Conservation (phyloP, 2,888 invertebrate genomes). For the Tyria jacobaeae region DNA sequence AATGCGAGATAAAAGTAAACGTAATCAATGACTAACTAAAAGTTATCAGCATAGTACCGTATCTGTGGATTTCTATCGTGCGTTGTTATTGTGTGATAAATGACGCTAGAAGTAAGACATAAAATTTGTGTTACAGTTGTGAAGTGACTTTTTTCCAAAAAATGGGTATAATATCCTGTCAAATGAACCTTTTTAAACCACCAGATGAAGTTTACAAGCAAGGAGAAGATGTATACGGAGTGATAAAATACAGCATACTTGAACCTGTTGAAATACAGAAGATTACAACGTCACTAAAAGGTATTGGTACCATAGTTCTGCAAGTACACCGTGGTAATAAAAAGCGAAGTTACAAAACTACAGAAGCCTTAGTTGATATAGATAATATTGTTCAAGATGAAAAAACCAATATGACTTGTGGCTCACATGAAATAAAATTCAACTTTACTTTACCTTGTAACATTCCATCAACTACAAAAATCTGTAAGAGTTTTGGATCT, state of each 20-base stretch:
- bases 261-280: slow-evolving; percentile 43
- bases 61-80: neutral
- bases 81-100: slow-evolving; percentile 2
- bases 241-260: slow-evolving; percentile 52
- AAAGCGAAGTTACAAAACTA: neutral
- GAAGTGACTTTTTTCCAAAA: neutral
- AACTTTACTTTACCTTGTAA: slow-evolving; percentile 42
- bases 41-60: slow-evolving; percentile 1
- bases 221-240: slow-evolving; percentile 47
- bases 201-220: slow-evolving; percentile 42
- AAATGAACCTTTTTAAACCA: slow-evolving; percentile 53
- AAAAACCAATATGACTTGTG: slow-evolving; percentile 16
- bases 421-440: slow-evolving; percentile 52
- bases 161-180: slow-evolving; percentile 39
- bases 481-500: neutral
- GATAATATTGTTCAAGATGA: slow-evolving; percentile 4
- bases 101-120: neutral
- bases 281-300: slow-evolving; percentile 50
- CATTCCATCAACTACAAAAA: slow-evolving; percentile 3
- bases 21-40: neutral
- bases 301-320: slow-evolving; percentile 18
- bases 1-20: slow-evolving; percentile 1
- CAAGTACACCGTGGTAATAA: neutral
- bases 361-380: slow-evolving; percentile 5
- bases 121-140: neutral